Percentiles rank a stretch among this genome's conserved stretches.
phyloP scores from a whole-genome alignment of 1,140 invertebrate genomes.

The Lanistes nyassanus region DNA sequence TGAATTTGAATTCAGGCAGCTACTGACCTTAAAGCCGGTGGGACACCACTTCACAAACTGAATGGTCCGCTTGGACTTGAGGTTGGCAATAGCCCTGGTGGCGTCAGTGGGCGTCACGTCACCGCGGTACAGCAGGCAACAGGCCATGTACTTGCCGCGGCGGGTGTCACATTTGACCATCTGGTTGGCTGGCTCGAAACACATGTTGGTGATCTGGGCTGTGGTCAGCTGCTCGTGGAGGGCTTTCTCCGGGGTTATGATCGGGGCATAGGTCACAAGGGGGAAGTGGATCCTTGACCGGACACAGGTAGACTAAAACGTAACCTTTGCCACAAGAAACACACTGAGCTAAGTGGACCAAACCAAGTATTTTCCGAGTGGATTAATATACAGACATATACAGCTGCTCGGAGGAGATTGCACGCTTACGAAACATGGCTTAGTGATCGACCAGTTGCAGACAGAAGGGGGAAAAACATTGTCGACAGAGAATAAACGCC shows the following conservation, averaged over 20 bases:
- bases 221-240: constrained; percentile 81
- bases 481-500: too few relatives aligned
- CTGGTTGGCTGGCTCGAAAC: constrained; percentile 88
- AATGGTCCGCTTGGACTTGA: constrained; percentile 83
- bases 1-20: too few relatives aligned
- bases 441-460: too few relatives aligned
- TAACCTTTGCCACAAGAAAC: too few relatives aligned
- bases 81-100: constrained; percentile 82
- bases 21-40: constrained; percentile 72
- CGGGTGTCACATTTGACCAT: constrained; percentile 94
- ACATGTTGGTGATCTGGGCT: constrained; percentile 74
- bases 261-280: constrained; percentile 67
- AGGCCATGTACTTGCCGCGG: constrained; percentile 82
- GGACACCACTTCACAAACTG: constrained; percentile 93
- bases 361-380: too few relatives aligned
- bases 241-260: constrained; percentile 89
- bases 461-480: too few relatives aligned
- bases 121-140: constrained; percentile 58
- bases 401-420: too few relatives aligned
- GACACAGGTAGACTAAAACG: too few relatives aligned
- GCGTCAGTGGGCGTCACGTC: constrained; percentile 75
- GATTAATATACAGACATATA: too few relatives aligned
- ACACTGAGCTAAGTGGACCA: too few relatives aligned
- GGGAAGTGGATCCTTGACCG: constrained; percentile 12
- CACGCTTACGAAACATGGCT: too few relatives aligned